Conservation (phyloP, 2,113 vertebrate genomes). For the Garra rufa region DNA sequence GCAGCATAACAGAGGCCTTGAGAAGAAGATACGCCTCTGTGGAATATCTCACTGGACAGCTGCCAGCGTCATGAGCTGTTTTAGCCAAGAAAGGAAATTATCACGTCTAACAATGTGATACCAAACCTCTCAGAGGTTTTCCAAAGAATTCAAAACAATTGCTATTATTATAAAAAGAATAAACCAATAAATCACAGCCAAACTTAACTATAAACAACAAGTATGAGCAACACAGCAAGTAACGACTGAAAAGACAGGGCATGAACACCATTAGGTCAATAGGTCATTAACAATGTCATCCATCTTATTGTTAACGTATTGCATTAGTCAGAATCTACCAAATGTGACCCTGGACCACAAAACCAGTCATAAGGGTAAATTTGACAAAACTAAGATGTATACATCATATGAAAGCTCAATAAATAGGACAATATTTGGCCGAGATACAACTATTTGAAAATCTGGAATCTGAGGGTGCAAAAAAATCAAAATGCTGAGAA, state of each 20-base stretch:
- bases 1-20: neutral
- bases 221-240: neutral
- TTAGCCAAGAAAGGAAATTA: constrained; percentile 11
- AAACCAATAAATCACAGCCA: neutral
- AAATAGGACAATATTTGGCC: too few relatives aligned
- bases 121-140: neutral
- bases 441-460: too few relatives aligned
- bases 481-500: too few relatives aligned
- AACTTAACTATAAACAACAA: neutral
- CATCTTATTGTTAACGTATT: neutral
- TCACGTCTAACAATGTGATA: constrained; percentile 10
- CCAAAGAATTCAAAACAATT: neutral
- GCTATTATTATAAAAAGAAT: neutral
- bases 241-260: neutral
- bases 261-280: neutral
- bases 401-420: too few relatives aligned
- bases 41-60: constrained; percentile 31
- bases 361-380: too few relatives aligned
- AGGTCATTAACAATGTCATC: neutral
- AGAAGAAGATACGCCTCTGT: constrained; percentile 19
- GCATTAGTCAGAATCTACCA: neutral
- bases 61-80: neutral
- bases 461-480: too few relatives aligned
- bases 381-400: too few relatives aligned
- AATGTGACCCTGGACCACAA: too few relatives aligned